Evolutionary conservation across 64 coral and sea anemone species (phyloP).

Genomic region (Stichodactyla helianthus): DNA sequence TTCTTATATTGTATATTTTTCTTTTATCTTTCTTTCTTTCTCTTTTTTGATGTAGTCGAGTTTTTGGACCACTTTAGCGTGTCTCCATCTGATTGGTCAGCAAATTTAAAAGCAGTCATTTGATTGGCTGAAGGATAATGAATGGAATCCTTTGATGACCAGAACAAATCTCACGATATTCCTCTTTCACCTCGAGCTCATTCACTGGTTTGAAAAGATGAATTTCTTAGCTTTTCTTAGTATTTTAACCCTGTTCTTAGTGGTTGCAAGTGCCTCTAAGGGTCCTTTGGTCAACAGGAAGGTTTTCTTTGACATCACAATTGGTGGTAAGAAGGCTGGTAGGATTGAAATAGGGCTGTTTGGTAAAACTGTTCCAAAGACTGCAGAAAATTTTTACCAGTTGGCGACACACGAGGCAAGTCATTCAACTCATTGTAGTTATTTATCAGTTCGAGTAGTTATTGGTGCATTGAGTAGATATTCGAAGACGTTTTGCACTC

Average conservation of each 20-base stretch:
- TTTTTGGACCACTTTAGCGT: background rate
- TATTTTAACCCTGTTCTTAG: background rate
- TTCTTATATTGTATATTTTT: background rate
- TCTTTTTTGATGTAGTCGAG: background rate
- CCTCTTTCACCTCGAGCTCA: background rate
- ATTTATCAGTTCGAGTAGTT: background rate
- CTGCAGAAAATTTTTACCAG: conserved; percentile 54
- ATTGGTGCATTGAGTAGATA: background rate
- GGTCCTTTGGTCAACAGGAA: conserved; percentile 50
- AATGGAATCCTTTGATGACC: background rate
- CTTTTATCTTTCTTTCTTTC: background rate
- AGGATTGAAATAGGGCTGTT: conserved; percentile 91
- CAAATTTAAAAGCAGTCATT: background rate
- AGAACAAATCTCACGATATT: background rate
- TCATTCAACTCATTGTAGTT: background rate
- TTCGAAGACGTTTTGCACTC: background rate
- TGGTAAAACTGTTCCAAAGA: conserved; percentile 84
- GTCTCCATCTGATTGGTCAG: conserved; percentile 10
- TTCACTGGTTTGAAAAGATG: background rate
- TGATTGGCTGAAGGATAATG: conserved; percentile 6
- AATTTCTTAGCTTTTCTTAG: background rate
- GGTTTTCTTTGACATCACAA: conserved; percentile 83
- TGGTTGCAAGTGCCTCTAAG: conserved; percentile 10
- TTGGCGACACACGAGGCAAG: conserved; percentile 79
- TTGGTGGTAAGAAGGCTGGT: conserved; percentile 58